Evolutionary conservation across 2,797 vertebrate genomes (phyloP).

Genomic region (Enteromius treurensis): DNA sequence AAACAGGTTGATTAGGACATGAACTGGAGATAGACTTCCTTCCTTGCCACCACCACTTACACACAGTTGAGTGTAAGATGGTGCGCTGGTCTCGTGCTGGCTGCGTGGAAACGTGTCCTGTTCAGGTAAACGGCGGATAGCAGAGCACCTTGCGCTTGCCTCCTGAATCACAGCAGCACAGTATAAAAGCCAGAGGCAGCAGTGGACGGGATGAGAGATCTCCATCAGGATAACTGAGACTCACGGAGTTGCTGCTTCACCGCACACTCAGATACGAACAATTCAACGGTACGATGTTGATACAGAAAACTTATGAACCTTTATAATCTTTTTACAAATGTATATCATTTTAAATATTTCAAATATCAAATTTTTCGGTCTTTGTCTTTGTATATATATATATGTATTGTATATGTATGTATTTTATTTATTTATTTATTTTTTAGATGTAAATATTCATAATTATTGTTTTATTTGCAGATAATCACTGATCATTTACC

Average conservation of each 20-base stretch:
- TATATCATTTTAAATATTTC: background rate
- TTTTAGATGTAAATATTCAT: background rate
- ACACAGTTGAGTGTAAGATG: no score
- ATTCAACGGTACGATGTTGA: slow-evolving; percentile 4
- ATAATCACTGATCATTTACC: background rate
- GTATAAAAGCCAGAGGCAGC: slow-evolving; percentile 82
- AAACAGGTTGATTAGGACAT: background rate
- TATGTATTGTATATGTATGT: no score
- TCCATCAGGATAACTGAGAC: slow-evolving; percentile 71
- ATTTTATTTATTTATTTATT: no score
- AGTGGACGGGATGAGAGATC: slow-evolving; percentile 69
- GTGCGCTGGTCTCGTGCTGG: background rate
- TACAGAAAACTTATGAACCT: background rate
- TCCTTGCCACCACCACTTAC: background rate
- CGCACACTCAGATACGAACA: slow-evolving; percentile 4
- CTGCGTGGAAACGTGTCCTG: background rate
- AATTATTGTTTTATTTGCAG: slow-evolving; percentile 2
- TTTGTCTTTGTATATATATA: background rate
- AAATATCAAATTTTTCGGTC: background rate
- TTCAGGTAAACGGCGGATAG: slow-evolving; percentile 58
- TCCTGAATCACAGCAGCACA: slow-evolving; percentile 62
- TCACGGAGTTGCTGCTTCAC: slow-evolving; percentile 4
- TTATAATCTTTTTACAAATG: background rate
- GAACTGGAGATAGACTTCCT: background rate
- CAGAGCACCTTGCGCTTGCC: slow-evolving; percentile 66